Conservation (phyloP, 2,113 vertebrate species). For the Gobiocypris rarus region DNA sequence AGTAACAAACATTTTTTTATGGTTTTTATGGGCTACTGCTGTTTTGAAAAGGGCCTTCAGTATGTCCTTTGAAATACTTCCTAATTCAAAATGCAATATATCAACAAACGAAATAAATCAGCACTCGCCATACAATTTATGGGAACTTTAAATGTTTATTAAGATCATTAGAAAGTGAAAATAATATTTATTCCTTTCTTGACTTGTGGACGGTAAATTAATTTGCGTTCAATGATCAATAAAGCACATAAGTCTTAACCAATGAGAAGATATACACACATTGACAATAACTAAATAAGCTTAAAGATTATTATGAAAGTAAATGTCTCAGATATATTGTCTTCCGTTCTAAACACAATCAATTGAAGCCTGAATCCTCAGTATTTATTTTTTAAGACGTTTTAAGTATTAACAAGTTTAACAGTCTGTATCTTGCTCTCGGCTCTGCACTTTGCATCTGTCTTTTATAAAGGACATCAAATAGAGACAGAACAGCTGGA, state of each 20-base stretch:
- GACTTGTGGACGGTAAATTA: not conserved
- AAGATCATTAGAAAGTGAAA: not conserved
- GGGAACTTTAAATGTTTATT: not conserved
- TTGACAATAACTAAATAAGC: not conserved
- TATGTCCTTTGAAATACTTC: not conserved
- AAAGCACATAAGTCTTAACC: not conserved
- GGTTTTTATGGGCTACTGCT: no score
- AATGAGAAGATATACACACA: not conserved
- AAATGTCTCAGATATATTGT: not conserved
- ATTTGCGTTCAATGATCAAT: not conserved
- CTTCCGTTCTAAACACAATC: not conserved
- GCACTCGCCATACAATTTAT: not conserved
- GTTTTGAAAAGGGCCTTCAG: not conserved
- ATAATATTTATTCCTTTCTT: not conserved
- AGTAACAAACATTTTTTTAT: not conserved
- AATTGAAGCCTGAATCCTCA: not conserved
- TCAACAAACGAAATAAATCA: not conserved
- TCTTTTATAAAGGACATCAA: slow-evolving; percentile 81
- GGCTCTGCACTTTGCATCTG: slow-evolving; percentile 70
- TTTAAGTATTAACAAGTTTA: not conserved
- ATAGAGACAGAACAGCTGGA: slow-evolving; percentile 66
- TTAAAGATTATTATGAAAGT: not conserved
- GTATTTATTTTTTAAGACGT: not conserved
- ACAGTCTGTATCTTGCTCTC: slow-evolving; percentile 70
- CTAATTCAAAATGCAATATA: not conserved